Evolutionary conservation across 2,797 vertebrate genomes (phyloP), one percentile per base, ranked within the genome.

Genomic region (Phoebastria nigripes): DNA sequence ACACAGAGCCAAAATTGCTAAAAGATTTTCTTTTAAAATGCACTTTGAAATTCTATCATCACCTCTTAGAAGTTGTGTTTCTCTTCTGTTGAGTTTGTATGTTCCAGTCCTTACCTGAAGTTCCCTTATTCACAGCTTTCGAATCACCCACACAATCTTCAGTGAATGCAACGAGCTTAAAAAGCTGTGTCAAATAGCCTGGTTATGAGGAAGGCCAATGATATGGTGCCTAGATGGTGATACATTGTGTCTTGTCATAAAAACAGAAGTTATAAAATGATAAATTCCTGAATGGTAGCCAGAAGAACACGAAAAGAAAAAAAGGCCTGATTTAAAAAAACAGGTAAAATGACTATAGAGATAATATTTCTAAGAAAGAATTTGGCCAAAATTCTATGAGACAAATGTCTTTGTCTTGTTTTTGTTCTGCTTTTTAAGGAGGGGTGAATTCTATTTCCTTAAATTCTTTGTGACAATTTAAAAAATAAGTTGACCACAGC

Each of bases 261-360:
- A 94, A 65, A 22, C 18, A 59, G 15, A 49, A 49, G 49, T 63
- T 93, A 78, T 44, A 79, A 95, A 91, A 82, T 58, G 13, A 70
- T 70, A 82, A 76, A 61, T 95, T 92, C 69, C 85, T 90, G 87
- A 95, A 69, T 24, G 37, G 15, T 90, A 90, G 66, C 84, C 65
- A 97, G 28, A 55, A 84, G 17, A 74, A 59, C 31, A 71, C 61
- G 18, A 81, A 92, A 94, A 92, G 39, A 35, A 62, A 69, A 72
- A 61, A 80, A 42, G 12, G 9, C 7, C 15, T 88, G 17, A 87
- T 87, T 94, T 80, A 25, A 90, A 81, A 81, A 95, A 79, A 1
- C 66, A 92, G 66, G 51, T 63, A 61, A 61, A 80, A 49, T 77
- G 1, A 35, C 24, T 66, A 18, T 6, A 91, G 6, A 33, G 10